A percentile compares a stretch with the other conserved stretches of the same genome.
Conservation (phyloP, 2,797 vertebrate species). For the Buceros bicornis region DNA sequence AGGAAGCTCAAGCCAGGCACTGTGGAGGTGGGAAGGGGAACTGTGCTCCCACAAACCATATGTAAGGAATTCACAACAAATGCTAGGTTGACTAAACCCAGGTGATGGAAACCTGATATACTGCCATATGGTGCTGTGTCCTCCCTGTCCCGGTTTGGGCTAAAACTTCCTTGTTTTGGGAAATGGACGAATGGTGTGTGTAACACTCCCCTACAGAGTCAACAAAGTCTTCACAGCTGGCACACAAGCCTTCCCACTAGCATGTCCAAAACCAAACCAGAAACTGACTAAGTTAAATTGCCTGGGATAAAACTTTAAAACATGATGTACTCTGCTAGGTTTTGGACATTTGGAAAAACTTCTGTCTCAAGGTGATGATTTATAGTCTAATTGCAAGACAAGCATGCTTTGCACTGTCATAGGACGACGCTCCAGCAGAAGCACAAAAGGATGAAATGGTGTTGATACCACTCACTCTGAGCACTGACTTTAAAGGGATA, state of each 20-base stretch:
- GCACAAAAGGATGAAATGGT: not conserved
- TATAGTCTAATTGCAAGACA: not conserved
- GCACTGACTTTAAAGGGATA: not conserved
- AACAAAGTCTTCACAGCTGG: not conserved
- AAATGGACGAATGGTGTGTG: too few species aligned
- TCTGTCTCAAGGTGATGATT: not conserved
- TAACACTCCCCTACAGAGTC: not conserved
- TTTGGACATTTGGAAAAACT: not conserved
- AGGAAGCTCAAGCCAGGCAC: not conserved
- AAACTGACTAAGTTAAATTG: not conserved
- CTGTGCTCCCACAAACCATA: not conserved
- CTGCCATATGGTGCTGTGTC: not conserved
- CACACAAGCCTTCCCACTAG: not conserved
- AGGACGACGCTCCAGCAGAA: not conserved
- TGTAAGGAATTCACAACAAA: not conserved
- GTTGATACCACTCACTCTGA: accelerated
- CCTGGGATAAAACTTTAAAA: not conserved
- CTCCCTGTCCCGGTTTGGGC: too few species aligned
- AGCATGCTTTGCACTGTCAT: accelerated
- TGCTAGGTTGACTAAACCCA: not conserved
- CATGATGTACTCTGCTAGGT: not conserved
- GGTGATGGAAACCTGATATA: not conserved
- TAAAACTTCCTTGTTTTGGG: too few species aligned
- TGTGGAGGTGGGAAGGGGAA: not conserved
- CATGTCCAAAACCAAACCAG: not conserved